Percentiles rank a stretch among this genome's conserved stretches.
These are phyloP conservation scores for Cynodonichthys magdalenae DNA, from an alignment of 2,797 vertebrate genomes.

Conservation along the genomic window DNA sequence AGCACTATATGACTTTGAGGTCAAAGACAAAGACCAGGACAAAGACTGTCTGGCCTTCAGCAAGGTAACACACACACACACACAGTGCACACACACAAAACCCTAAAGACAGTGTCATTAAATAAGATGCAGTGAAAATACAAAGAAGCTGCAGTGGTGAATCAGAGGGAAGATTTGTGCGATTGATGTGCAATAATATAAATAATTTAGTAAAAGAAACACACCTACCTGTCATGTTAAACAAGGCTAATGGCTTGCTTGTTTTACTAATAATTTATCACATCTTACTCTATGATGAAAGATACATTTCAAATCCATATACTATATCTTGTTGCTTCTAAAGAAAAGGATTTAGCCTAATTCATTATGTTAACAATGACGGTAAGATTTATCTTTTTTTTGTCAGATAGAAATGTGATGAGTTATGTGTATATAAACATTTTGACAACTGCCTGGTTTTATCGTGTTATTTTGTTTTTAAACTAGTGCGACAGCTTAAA, in stretches of 20 bases:
- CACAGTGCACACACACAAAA: constrained; percentile 14
- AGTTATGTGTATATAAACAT: too few relatives aligned
- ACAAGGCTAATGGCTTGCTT: constrained; percentile 22
- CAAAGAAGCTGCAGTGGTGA: neutral
- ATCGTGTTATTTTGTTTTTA: neutral
- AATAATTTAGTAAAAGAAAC: constrained; percentile 25
- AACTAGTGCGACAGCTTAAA: neutral
- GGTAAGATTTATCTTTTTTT: too few relatives aligned
- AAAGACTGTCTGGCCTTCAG: constrained; percentile 97
- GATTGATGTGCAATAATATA: constrained; percentile 23
- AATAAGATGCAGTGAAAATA: constrained; percentile 8
- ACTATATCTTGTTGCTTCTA: constrained; percentile 9
- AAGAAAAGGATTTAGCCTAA: neutral
- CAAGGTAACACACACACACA: constrained; percentile 82
- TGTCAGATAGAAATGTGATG: too few relatives aligned
- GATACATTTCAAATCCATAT: constrained; percentile 21
- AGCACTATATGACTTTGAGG: constrained; percentile 97
- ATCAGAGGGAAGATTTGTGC: constrained; percentile 15
- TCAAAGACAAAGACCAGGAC: constrained; percentile 98
- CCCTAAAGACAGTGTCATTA: constrained; percentile 8
- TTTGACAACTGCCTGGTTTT: too few relatives aligned
- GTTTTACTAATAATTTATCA: constrained; percentile 48
- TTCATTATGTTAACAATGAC: neutral
- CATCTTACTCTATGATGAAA: constrained; percentile 8
- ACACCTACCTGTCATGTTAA: constrained; percentile 27